A percentile compares a stretch with the other conserved stretches of the same genome.
Conservation (phyloP, 2,888 invertebrate species). For the Stenurella melanura region DNA sequence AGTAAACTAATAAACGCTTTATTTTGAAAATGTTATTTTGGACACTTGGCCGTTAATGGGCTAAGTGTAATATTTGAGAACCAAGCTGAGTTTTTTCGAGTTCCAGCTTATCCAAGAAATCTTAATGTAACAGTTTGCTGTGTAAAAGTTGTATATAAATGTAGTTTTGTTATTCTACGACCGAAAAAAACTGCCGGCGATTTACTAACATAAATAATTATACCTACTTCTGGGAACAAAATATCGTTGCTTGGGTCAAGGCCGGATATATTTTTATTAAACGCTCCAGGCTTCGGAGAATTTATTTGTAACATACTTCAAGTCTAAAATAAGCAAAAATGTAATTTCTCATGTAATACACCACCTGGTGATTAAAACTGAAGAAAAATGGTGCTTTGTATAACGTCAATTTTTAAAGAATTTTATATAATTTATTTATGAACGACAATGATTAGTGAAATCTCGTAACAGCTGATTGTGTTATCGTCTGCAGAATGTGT, state of each 20-base stretch:
- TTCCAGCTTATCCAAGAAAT: too few species aligned
- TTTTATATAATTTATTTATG: conserved; percentile 24
- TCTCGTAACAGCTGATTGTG: conserved; percentile 69
- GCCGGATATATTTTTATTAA: conserved; percentile 5
- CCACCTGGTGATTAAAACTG: not conserved
- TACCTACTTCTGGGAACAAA: conserved; percentile 7
- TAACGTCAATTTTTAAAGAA: not conserved
- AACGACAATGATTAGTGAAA: conserved; percentile 64
- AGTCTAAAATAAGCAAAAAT: not conserved
- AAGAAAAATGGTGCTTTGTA: not conserved
- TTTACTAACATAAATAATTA: conserved; percentile 4
- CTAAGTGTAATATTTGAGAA: too few species aligned
- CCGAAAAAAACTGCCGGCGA: not conserved
- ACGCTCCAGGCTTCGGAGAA: conserved; percentile 2
- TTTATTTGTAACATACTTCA: conserved; percentile 1
- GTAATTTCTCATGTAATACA: not conserved
- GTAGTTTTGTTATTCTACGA: not conserved
- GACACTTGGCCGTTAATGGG: too few species aligned
- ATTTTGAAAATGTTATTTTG: too few species aligned
- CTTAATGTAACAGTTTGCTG: not conserved
- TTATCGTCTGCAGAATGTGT: conserved; percentile 66
- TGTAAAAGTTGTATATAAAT: not conserved
- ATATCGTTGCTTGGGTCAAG: conserved; percentile 4
- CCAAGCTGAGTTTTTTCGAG: too few species aligned
- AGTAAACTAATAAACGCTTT: too few species aligned